phyloP scores from a whole-genome alignment of 2,113 vertebrate species.

The Myocastor coypus region DNA sequence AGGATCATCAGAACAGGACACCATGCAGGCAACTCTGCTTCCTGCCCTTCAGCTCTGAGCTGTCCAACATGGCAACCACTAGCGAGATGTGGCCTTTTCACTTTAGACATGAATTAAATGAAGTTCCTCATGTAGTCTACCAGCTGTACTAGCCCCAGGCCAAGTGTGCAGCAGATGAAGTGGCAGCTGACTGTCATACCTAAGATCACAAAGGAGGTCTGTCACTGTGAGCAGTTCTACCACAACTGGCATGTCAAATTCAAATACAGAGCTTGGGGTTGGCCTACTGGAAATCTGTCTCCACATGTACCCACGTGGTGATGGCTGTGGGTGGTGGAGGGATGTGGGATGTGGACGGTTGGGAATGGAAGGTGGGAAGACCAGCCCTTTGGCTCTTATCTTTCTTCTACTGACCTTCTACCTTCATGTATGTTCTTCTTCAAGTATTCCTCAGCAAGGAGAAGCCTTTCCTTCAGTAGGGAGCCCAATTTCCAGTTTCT shows the following conservation, averaged over 20 bases:
- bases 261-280: not conserved
- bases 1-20: not conserved
- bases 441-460: not conserved
- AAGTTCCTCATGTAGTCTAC: not conserved
- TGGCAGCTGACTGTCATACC: not conserved
- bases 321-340: not conserved
- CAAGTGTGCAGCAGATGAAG: not conserved
- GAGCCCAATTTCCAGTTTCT: not conserved
- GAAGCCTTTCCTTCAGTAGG: not conserved
- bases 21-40: accelerated
- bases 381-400: not conserved
- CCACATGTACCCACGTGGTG: not conserved
- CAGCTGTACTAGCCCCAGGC: not conserved
- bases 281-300: not conserved
- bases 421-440: not conserved
- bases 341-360: not conserved
- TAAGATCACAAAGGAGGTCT: not conserved
- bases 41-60: not conserved
- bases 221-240: not conserved
- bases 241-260: not conserved
- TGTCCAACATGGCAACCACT: not conserved
- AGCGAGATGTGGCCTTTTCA: not conserved
- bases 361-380: accelerated
- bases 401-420: not conserved
- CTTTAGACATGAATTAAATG: not conserved